These are phyloP conservation scores for Hypsopygia costalis DNA, from an alignment of 2,888 invertebrate species.

Conservation along the genomic window DNA sequence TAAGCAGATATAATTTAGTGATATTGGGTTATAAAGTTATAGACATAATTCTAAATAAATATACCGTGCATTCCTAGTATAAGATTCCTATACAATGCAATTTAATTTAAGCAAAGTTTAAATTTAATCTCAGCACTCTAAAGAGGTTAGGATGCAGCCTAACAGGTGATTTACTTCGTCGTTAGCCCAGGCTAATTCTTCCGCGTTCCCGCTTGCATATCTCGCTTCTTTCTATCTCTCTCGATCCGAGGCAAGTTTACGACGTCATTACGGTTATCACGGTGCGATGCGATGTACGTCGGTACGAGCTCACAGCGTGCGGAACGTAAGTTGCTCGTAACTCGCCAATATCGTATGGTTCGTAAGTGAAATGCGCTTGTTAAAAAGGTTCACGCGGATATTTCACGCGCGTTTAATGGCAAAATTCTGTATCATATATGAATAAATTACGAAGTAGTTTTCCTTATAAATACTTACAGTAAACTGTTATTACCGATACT, in stretches of 20 bases:
- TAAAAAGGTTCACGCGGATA: constrained; percentile 26
- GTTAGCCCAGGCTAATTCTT: constrained; percentile 70
- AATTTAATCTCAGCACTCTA: constrained; percentile 52
- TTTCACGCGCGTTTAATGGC: constrained; percentile 1
- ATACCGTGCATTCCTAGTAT: too few species aligned
- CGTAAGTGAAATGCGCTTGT: constrained; percentile 23
- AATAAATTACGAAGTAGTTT: constrained; percentile 4
- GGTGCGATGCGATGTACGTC: constrained; percentile 27
- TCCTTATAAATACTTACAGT: too few species aligned
- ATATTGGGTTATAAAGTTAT: too few species aligned
- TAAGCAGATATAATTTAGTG: too few species aligned
- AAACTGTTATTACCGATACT: too few species aligned
- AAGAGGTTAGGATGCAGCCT: constrained; percentile 41
- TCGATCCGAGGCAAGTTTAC: constrained; percentile 56
- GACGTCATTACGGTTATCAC: constrained; percentile 73
- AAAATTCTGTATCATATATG: constrained; percentile 20
- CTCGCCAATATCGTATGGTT: constrained; percentile 16
- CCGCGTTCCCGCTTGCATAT: constrained; percentile 63
- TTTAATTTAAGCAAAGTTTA: constrained; percentile 51
- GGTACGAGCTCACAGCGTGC: constrained; percentile 38
- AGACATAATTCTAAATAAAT: too few species aligned
- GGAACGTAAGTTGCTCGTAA: constrained; percentile 21
- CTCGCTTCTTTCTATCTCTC: constrained; percentile 51
- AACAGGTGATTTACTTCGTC: constrained; percentile 69
- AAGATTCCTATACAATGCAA: constrained; percentile 28